phyloP scores from a whole-genome alignment of 2,888 invertebrate genomes.

The Cantharis flavilabris region DNA sequence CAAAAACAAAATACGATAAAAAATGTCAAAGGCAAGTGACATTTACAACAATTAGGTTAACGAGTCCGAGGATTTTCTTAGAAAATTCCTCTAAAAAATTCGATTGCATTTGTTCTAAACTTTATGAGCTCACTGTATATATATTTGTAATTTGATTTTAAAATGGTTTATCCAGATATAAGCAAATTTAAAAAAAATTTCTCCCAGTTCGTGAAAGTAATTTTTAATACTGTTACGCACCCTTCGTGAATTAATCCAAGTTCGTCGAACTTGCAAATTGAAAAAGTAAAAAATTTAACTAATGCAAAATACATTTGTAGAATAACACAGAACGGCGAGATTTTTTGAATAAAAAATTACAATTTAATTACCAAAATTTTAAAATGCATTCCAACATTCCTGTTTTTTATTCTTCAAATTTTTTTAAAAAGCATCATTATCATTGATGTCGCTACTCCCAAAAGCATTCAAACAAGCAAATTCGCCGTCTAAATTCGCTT shows the following conservation, averaged over 20 bases:
- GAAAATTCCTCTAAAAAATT: too few relatives aligned
- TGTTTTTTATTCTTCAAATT: not conserved
- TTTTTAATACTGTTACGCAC: not conserved
- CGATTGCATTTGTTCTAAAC: too few relatives aligned
- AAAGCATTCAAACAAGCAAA: not conserved
- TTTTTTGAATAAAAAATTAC: not conserved
- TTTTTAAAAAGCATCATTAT: not conserved
- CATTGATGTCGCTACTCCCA: not conserved
- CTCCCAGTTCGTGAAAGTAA: not conserved
- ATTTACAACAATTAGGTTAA: too few relatives aligned
- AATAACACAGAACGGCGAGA: not conserved
- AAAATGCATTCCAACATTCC: not conserved
- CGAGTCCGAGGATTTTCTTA: too few relatives aligned
- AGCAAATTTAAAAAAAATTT: not conserved
- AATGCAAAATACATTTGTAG: not conserved
- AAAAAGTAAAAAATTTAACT: not conserved
- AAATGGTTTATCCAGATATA: too few relatives aligned
- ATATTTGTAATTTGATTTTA: too few relatives aligned
- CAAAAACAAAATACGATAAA: too few relatives aligned
- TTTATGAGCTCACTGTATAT: too few relatives aligned
- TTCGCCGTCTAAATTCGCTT: not conserved
- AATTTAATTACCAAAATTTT: not conserved
- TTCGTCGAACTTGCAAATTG: not conserved
- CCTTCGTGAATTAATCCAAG: not conserved
- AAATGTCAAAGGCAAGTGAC: too few relatives aligned